A percentile compares a stretch with the other conserved stretches of the same genome.
Conservation (phyloP, 2,113 vertebrate genomes). For the Muntiacus muntjak region DNA sequence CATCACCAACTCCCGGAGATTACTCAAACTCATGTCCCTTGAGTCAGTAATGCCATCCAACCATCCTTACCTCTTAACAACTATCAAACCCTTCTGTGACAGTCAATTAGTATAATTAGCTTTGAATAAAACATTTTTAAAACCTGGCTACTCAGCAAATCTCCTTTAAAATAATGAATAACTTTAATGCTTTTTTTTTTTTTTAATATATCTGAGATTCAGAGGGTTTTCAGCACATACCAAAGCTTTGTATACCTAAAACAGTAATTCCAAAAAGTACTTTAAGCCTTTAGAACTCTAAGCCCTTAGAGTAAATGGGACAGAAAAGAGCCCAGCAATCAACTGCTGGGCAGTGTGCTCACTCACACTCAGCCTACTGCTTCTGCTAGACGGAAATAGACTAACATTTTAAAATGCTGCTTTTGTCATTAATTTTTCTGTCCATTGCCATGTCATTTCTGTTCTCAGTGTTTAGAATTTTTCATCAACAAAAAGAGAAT, state of each 20-base stretch:
- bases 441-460: not conserved
- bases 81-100: not conserved
- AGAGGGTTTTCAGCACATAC: not conserved
- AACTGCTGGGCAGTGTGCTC: not conserved
- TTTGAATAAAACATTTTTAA: conserved; percentile 11
- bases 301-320: not conserved
- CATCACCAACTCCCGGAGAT: not conserved
- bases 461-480: not conserved
- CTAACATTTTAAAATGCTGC: not conserved
- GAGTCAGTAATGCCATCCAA: not conserved
- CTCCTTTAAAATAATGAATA: not conserved
- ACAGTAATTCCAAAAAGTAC: not conserved
- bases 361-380: not conserved
- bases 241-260: not conserved
- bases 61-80: not conserved
- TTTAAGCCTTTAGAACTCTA: not conserved
- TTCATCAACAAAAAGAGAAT: not conserved
- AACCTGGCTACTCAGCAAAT: not conserved
- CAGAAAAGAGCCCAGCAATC: not conserved
- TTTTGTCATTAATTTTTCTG: not conserved
- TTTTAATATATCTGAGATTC: not conserved
- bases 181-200: not conserved
- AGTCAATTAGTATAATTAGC: not conserved
- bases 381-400: not conserved
- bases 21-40: not conserved